phyloP scores from a whole-genome alignment of 1,140 invertebrate species.

The Calycopis cecrops region DNA sequence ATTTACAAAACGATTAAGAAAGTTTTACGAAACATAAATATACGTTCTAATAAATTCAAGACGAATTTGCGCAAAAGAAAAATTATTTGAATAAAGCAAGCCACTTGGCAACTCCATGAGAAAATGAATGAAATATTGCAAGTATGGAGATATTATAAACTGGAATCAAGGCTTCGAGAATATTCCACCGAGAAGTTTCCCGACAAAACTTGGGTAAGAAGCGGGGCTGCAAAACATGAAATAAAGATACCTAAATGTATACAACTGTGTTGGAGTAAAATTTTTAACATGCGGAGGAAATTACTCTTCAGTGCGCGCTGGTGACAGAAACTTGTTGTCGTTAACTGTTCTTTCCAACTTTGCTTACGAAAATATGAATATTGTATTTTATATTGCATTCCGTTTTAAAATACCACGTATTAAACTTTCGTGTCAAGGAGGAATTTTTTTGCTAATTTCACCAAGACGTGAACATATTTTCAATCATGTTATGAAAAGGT shows the following conservation, averaged over 20 bases:
- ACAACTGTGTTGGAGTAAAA: slow-evolving; percentile 9
- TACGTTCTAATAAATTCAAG: not conserved
- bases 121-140: slow-evolving; percentile 11
- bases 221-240: slow-evolving; percentile 8
- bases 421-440: too few species aligned
- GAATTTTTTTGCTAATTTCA: too few species aligned
- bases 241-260: slow-evolving; percentile 9
- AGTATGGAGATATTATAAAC: slow-evolving; percentile 11
- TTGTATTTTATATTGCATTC: slow-evolving; percentile 6
- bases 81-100: slow-evolving; percentile 4
- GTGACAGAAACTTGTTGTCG: slow-evolving; percentile 10
- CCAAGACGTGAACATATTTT: too few species aligned
- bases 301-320: slow-evolving; percentile 8
- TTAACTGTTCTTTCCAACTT: slow-evolving; percentile 10
- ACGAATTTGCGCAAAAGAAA: not conserved
- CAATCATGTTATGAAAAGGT: too few species aligned
- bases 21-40: not conserved
- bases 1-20: too few species aligned
- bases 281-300: slow-evolving; percentile 10
- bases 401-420: not conserved
- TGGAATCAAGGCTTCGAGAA: slow-evolving; percentile 9
- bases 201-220: slow-evolving; percentile 2
- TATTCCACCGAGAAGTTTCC: slow-evolving; percentile 5
- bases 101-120: slow-evolving; percentile 9
- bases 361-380: slow-evolving; percentile 12